Conservation (phyloP, 37 sponge, comb jelly and placozoan genomes). For the Agelas oroides region DNA sequence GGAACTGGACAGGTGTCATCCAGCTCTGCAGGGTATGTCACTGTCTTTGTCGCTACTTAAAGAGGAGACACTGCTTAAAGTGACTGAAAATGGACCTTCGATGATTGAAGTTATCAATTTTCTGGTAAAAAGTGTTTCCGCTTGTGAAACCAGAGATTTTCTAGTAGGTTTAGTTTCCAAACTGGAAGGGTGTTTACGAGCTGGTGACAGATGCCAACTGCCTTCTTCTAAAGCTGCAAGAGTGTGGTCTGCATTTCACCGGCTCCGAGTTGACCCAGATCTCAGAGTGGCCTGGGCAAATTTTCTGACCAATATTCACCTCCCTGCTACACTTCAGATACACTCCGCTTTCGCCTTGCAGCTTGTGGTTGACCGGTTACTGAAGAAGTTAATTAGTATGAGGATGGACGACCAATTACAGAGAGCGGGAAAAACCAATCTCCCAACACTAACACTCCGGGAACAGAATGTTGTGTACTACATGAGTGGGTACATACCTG, state of each 20-base stretch:
- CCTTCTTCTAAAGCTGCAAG: not conserved
- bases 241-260: conserved; percentile 21
- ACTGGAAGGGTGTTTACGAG: conserved; percentile 3
- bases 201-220: conserved; percentile 5
- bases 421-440: no score
- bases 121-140: no score
- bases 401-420: no score
- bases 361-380: not conserved
- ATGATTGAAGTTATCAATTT: no score
- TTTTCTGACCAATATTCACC: no score
- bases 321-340: not conserved
- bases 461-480: conserved; percentile 12
- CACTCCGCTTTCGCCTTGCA: not conserved
- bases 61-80: no score
- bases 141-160: not conserved
- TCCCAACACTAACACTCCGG: not conserved
- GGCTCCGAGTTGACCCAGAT: not conserved
- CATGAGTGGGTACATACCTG: conserved; percentile 19
- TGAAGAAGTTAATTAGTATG: not conserved
- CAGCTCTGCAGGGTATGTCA: no score
- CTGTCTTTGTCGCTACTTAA: no score
- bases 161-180: not conserved
- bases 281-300: not conserved
- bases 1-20: no score
- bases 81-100: no score